A percentile compares a stretch with the other conserved stretches of the same genome.
Evolutionary conservation across 2,113 vertebrate species (phyloP).

Genomic region (Lophius piscatorius): DNA sequence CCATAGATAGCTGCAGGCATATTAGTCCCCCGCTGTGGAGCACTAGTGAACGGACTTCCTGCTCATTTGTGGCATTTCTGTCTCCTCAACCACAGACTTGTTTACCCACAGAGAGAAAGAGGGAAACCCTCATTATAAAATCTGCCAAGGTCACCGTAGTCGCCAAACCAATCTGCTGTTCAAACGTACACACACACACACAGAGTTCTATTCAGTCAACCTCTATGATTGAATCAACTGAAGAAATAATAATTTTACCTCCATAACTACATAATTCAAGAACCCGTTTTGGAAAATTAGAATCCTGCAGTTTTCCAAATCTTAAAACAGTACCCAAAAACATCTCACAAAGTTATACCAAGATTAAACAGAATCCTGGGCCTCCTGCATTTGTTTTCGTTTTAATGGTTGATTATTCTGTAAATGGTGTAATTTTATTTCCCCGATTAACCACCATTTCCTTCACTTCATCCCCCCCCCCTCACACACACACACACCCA

Average conservation of each 20-base stretch:
- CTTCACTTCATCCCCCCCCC: constrained; percentile 7
- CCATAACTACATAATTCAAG: too few species aligned
- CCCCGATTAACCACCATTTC: constrained; percentile 27
- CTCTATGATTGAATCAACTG: constrained; percentile 3
- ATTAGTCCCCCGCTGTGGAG: constrained; percentile 60
- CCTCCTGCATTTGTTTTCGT: constrained; percentile 75
- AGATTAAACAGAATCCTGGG: constrained; percentile 22
- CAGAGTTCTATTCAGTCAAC: constrained; percentile 4
- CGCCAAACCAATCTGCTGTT: constrained; percentile 47
- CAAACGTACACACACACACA: constrained; percentile 29
- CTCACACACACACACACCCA: constrained; percentile 54
- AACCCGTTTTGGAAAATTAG: too few species aligned
- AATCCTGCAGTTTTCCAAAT: background rate
- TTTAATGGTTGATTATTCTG: constrained; percentile 49
- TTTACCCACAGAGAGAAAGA: constrained; percentile 69
- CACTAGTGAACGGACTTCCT: constrained; percentile 65
- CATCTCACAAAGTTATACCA: background rate
- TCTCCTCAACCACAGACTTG: constrained; percentile 69
- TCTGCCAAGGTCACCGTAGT: constrained; percentile 68
- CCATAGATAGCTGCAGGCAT: constrained; percentile 63
- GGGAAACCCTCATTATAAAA: constrained; percentile 77
- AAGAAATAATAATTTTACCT: too few species aligned
- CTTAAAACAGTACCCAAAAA: background rate
- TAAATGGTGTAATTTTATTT: constrained; percentile 47
- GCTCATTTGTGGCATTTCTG: constrained; percentile 76